Conservation (phyloP, 2,797 vertebrate species). For the Falco novaeseelandiae region DNA sequence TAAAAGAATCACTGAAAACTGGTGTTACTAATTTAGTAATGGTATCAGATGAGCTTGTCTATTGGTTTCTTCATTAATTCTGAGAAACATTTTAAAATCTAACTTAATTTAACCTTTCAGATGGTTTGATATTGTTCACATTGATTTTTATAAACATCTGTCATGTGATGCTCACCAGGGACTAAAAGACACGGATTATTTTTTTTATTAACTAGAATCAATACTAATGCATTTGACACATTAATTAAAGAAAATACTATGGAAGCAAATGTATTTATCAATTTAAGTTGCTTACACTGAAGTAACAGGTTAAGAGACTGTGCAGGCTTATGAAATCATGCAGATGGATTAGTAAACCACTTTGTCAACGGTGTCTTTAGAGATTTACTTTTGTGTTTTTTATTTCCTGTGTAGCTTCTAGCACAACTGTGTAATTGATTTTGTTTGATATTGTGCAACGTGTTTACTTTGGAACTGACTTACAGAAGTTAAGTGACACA, state of each 20-base stretch:
- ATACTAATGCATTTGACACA: slow-evolving; percentile 34
- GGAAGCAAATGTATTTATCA: neutral
- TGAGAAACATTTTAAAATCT: neutral
- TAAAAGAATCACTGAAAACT: neutral
- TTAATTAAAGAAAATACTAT: slow-evolving; percentile 6
- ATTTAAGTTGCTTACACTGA: neutral
- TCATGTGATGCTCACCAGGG: neutral
- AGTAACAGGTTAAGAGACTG: neutral
- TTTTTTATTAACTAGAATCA: neutral
- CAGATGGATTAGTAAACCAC: neutral
- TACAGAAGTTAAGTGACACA: neutral
- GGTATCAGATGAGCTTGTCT: neutral
- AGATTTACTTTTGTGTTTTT: neutral
- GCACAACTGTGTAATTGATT: neutral
- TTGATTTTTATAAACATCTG: slow-evolving; percentile 15
- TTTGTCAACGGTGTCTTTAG: neutral
- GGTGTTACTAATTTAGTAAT: neutral
- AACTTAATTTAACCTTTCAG: neutral
- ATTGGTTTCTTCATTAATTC: neutral
- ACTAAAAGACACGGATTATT: neutral
- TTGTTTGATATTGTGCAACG: neutral
- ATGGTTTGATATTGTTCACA: neutral
- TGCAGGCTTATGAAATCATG: neutral
- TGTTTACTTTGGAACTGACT: neutral
- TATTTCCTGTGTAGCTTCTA: neutral